A percentile compares a stretch with the other conserved stretches of the same genome.
These are phyloP conservation scores for Gari tellinella DNA, from an alignment of 2,888 invertebrate genomes.

Conservation along the genomic window DNA sequence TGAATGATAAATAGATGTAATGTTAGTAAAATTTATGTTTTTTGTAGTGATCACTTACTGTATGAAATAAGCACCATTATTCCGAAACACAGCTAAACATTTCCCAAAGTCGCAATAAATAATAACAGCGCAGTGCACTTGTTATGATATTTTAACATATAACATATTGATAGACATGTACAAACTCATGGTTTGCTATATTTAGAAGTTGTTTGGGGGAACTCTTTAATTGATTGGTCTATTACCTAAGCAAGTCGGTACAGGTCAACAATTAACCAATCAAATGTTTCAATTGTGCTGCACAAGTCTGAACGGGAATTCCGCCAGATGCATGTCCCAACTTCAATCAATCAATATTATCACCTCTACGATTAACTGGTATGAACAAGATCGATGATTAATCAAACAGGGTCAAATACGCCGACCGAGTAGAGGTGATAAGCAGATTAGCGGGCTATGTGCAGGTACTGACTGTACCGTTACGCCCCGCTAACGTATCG, in stretches of 20 bases:
- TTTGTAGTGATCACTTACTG: slow-evolving; percentile 47
- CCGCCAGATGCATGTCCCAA: slow-evolving; percentile 50
- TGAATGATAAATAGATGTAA: too few relatives aligned
- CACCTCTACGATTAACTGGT: too few relatives aligned
- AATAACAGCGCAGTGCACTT: background rate
- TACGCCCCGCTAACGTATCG: slow-evolving; percentile 26
- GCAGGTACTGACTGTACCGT: slow-evolving; percentile 30
- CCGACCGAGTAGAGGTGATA: slow-evolving; percentile 39
- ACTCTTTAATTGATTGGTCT: slow-evolving; percentile 59
- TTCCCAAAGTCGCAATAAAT: background rate
- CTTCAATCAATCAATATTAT: slow-evolving; percentile 6
- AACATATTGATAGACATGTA: slow-evolving; percentile 43
- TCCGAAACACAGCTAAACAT: slow-evolving; percentile 7
- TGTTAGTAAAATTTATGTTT: too few relatives aligned
- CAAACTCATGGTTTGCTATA: slow-evolving; percentile 49
- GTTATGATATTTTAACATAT: background rate
- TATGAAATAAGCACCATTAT: slow-evolving; percentile 60
- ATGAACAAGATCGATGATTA: slow-evolving; percentile 34
- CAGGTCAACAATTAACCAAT: slow-evolving; percentile 61
- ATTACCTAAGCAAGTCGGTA: slow-evolving; percentile 61
- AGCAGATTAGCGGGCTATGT: slow-evolving; percentile 48
- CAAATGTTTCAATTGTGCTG: slow-evolving; percentile 45
- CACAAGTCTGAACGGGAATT: slow-evolving; percentile 58
- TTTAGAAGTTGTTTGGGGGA: slow-evolving; percentile 53
- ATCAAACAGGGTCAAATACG: slow-evolving; percentile 35